Evolutionary conservation across 2,797 vertebrate species (phyloP).

Genomic region (Microhierax caerulescens): DNA sequence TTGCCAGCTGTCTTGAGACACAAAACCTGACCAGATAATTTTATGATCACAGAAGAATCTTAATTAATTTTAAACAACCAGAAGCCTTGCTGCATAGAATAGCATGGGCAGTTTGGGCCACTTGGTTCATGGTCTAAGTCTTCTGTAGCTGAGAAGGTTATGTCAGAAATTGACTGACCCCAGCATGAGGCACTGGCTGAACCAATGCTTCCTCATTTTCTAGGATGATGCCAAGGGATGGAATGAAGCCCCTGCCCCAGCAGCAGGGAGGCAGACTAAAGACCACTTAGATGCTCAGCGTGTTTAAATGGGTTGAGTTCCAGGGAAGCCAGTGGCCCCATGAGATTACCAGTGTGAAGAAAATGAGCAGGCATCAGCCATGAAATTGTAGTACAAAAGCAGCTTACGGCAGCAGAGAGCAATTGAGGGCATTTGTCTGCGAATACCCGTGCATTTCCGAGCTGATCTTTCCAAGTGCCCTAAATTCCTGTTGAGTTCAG

Average conservation of each 20-base stretch:
- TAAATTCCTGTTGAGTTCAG: slow-evolving; percentile 49
- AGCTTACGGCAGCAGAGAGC: slow-evolving; percentile 26
- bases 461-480: slow-evolving; percentile 49
- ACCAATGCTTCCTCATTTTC: background rate
- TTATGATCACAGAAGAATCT: background rate
- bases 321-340: background rate
- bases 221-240: background rate
- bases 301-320: background rate
- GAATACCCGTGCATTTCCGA: background rate
- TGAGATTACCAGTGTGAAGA: background rate
- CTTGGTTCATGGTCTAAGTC: background rate
- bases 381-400: slow-evolving; percentile 37
- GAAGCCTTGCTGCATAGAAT: background rate
- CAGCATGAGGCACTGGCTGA: background rate
- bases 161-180: background rate
- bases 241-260: background rate
- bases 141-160: background rate
- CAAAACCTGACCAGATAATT: background rate
- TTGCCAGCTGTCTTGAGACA: background rate
- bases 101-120: background rate
- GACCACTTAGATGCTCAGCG: background rate
- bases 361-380: background rate
- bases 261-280: background rate
- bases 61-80: background rate
- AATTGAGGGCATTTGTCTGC: slow-evolving; percentile 20